A percentile compares a stretch with the other conserved stretches of the same genome.
These are phyloP conservation scores for Drosophila baimaii DNA, from an alignment of 1,140 invertebrate species.

Conservation along the genomic window DNA sequence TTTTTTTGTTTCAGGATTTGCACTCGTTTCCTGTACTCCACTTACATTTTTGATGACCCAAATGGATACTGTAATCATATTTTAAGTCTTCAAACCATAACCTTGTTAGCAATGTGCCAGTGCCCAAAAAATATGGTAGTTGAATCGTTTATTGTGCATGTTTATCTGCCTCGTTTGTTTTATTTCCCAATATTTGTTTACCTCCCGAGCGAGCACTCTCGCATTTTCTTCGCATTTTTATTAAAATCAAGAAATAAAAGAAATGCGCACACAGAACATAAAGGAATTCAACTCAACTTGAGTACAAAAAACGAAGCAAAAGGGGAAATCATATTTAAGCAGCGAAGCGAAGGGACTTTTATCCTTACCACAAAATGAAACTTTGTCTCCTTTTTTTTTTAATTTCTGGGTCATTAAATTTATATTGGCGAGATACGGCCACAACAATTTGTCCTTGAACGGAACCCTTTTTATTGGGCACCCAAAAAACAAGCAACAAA, in stretches of 20 bases:
- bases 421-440: constrained; percentile 10
- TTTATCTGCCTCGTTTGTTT: constrained; percentile 8
- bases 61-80: background rate
- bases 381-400: background rate
- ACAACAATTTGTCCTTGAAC: constrained; percentile 16
- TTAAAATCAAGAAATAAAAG: constrained; percentile 2
- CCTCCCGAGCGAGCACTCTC: background rate
- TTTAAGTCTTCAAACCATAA: background rate
- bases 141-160: background rate
- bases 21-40: background rate
- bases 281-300: background rate
- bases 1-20: background rate
- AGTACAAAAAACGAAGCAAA: background rate
- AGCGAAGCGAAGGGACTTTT: background rate
- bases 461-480: background rate
- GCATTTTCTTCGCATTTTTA: background rate
- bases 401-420: constrained; percentile 26
- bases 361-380: constrained; percentile 4
- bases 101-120: background rate
- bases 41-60: background rate
- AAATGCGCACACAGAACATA: background rate
- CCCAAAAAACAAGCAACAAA: background rate
- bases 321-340: background rate
- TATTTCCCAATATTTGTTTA: constrained; percentile 4
- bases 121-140: background rate